These are phyloP conservation scores for Pardosa pseudoannulata DNA, from an alignment of 2,888 invertebrate species.

Conservation along the genomic window DNA sequence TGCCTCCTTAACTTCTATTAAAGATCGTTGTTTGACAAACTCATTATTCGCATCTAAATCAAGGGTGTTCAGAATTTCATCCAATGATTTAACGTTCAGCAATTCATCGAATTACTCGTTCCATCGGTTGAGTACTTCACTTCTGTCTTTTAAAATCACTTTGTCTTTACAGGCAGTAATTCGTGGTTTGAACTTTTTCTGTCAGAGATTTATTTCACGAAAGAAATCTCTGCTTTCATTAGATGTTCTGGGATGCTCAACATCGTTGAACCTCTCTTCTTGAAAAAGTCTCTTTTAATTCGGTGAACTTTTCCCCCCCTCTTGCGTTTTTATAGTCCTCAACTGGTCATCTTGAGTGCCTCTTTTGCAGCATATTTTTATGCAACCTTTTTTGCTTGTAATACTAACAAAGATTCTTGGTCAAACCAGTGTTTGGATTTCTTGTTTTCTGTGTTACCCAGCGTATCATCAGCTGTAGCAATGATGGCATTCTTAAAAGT, in stretches of 20 bases:
- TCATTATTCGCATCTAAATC: not conserved
- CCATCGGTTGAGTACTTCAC: not conserved
- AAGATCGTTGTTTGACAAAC: conserved; percentile 1
- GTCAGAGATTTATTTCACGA: not conserved
- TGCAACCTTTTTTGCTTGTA: too few relatives aligned
- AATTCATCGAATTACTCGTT: conserved; percentile 14
- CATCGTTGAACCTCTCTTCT: not conserved
- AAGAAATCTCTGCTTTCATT: conserved; percentile 15
- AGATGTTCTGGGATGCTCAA: not conserved
- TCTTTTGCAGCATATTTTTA: not conserved
- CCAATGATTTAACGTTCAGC: not conserved
- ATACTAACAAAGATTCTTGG: too few relatives aligned
- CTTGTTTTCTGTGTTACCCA: not conserved
- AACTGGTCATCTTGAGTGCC: not conserved
- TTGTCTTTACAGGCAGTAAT: not conserved
- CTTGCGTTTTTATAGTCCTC: not conserved
- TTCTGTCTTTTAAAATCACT: conserved; percentile 2
- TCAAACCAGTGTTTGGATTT: too few relatives aligned
- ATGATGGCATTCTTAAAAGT: not conserved
- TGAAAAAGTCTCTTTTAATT: conserved; percentile 9
- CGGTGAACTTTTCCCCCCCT: not conserved
- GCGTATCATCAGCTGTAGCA: not conserved
- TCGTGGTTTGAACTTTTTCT: not conserved
- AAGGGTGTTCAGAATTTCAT: not conserved
- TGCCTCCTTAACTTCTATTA: not conserved